Evolutionary conservation across 2,113 vertebrate species (phyloP), one percentile per base, ranked within the genome.

Genomic region (Panthera uncia): DNA sequence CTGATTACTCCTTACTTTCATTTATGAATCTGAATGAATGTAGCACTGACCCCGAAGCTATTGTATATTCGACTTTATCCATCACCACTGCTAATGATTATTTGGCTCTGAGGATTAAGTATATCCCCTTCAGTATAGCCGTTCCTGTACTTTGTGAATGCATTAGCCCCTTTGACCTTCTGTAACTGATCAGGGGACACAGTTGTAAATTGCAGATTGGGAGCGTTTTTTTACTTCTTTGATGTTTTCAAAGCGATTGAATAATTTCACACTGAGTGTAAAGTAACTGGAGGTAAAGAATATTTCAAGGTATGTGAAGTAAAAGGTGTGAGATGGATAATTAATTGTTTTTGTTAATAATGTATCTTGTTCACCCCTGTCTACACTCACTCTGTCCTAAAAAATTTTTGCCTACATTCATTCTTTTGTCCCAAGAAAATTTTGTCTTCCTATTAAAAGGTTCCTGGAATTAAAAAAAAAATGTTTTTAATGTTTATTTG

Each of bases 191-290:
- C 19, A 18, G 21, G 23, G 48, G 52, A 78, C 80, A 93, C 50
- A 81, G 83, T 89, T 88, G 48, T 95, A 92, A 96, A 21, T 78
- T 95, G 36, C 50, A 91, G 36, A 95, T 89, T 88, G 48, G 82
- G 86, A 89, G 79, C 5, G 86, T 38, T 95, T 92, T 29, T 96
- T 89, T 83, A 86, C 88, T 80, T 96, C 97, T 98, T 98, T 98
- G 96, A 98, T 97, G 95, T 96, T 96, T 97, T 97, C 93, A 94
- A 96, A 96, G 52, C 0, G 18, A 88, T 85, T 73, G 86, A 95
- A 95, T 91, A 96, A 97, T 96, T 89, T 97, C 96, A 95, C 7
- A 41, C 92, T 93, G 91, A 81, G 36, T 68, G 3, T 84, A 96
- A 97, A 93, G 69, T 92, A 94, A 87, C 63, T 50, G 29, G 23